phyloP scores from a whole-genome alignment of 2,797 vertebrate genomes.

The Scyliorhinus canicula region DNA sequence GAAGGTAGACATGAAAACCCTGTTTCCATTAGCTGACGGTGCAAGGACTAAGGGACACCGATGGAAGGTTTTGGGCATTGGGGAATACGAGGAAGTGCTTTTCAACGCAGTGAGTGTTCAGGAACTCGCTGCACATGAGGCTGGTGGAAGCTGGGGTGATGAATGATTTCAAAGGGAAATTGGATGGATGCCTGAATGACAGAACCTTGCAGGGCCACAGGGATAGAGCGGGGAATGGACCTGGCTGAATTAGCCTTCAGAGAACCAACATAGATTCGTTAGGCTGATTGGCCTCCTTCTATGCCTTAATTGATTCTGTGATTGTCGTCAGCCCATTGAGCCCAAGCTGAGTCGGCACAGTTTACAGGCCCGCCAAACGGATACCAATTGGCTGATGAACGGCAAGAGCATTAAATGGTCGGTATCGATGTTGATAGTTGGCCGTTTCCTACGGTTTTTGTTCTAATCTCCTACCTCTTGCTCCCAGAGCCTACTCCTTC shows the following conservation, averaged over 20 bases:
- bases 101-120: neutral
- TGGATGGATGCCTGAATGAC: neutral
- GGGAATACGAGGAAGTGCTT: neutral
- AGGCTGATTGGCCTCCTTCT: neutral
- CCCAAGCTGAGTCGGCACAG: neutral
- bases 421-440: neutral
- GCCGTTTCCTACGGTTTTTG: neutral
- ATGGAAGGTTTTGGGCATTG: neutral
- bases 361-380: neutral
- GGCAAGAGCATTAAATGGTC: neutral
- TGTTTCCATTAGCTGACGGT: neutral
- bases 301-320: neutral
- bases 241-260: no score
- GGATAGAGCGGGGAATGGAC: no score
- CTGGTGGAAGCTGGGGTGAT: neutral
- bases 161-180: neutral
- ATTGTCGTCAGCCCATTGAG: neutral
- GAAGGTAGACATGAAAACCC: neutral
- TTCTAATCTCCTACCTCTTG: neutral
- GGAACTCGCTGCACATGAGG: neutral
- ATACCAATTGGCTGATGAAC: neutral
- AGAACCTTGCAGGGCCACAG: no score
- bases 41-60: neutral
- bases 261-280: neutral
- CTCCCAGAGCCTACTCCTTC: slow-evolving; percentile 64